These are phyloP conservation scores for Scophthalmus maximus DNA, from an alignment of 2,113 vertebrate genomes.

Conservation along the genomic window DNA sequence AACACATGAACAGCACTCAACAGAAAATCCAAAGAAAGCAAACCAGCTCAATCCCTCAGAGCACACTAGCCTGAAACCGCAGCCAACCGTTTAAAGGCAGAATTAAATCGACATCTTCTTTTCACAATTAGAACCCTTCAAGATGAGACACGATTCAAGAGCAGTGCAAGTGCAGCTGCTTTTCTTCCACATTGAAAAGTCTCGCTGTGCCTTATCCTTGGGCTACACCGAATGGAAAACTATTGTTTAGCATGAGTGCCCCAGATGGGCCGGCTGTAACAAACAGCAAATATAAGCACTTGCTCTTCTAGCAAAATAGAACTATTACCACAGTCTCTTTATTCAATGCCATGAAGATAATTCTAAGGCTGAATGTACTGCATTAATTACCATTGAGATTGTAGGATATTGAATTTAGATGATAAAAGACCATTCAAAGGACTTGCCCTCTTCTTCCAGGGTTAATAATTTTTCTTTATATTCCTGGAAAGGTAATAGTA, in stretches of 20 bases:
- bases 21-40: background rate
- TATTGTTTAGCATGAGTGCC: background rate
- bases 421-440: slow-evolving; percentile 5
- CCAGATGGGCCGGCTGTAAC: background rate
- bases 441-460: slow-evolving; percentile 5
- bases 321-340: background rate
- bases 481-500: background rate
- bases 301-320: background rate
- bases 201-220: slow-evolving; percentile 20
- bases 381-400: slow-evolving; percentile 9
- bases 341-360: background rate
- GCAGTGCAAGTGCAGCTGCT: background rate
- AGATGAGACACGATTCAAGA: background rate
- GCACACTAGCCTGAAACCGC: background rate
- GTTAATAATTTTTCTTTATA: background rate
- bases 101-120: background rate
- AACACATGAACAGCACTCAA: too few relatives aligned
- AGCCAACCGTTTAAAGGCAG: background rate
- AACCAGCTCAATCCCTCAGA: background rate
- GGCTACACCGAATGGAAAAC: slow-evolving; percentile 14
- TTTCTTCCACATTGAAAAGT: background rate
- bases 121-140: slow-evolving; percentile 2
- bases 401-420: slow-evolving; percentile 3
- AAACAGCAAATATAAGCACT: slow-evolving; percentile 12
- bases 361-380: background rate